Evolutionary conservation across 2,113 vertebrate species (phyloP).

Genomic region (Sceloporus tristichus): DNA sequence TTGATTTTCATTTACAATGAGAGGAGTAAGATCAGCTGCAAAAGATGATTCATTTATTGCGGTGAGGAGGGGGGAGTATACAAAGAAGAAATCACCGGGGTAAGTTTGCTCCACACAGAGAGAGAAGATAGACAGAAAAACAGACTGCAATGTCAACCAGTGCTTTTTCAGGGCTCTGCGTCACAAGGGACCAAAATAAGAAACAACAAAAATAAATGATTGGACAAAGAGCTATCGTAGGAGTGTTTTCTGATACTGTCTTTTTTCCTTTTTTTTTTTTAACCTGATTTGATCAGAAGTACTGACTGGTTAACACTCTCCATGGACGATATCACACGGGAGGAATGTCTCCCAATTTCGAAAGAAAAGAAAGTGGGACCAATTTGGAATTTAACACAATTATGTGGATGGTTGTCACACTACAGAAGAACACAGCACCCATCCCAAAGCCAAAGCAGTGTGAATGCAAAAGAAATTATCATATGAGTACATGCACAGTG

Average conservation of each 20-base stretch:
- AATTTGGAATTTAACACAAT: too few relatives aligned
- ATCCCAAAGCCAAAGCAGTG: too few relatives aligned
- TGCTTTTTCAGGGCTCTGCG: not conserved
- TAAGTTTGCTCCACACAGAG: not conserved
- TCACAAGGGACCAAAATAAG: constrained; percentile 35
- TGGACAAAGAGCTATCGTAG: not conserved
- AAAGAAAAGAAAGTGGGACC: too few relatives aligned
- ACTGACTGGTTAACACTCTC: not conserved
- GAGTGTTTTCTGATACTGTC: not conserved
- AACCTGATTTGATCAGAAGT: not conserved
- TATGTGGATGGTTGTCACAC: too few relatives aligned
- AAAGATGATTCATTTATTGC: constrained; percentile 42
- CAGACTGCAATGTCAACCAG: not conserved
- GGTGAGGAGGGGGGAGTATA: not conserved
- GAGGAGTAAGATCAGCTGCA: constrained; percentile 15
- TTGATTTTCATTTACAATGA: constrained; percentile 2
- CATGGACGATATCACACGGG: too few relatives aligned
- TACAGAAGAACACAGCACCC: too few relatives aligned
- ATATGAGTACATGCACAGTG: too few relatives aligned
- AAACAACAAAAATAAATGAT: constrained; percentile 29
- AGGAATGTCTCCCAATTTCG: too few relatives aligned
- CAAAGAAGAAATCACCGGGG: not conserved
- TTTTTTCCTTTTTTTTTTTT: not conserved
- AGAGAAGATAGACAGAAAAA: not conserved
- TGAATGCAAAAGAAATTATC: too few relatives aligned